Conservation (phyloP, 23 tunicate species). For the Trididemnum miniatum region DNA sequence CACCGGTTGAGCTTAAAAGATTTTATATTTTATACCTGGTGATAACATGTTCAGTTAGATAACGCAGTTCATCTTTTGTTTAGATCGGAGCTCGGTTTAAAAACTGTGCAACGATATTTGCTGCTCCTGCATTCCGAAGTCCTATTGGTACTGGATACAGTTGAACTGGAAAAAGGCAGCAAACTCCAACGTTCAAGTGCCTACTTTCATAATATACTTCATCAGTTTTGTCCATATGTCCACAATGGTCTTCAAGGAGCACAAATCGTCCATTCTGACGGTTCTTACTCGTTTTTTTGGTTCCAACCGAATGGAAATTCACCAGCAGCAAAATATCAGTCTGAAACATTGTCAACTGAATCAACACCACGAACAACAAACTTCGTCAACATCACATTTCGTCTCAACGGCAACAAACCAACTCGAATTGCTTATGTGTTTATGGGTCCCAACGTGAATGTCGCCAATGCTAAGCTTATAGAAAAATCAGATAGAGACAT, state of each 20-base stretch:
- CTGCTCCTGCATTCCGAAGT: constrained; percentile 70
- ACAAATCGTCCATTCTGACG: constrained; percentile 44
- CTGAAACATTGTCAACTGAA: constrained; percentile 12
- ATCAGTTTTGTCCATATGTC: constrained; percentile 40
- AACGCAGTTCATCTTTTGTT: no score
- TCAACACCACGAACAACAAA: constrained; percentile 1
- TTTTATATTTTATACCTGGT: no score
- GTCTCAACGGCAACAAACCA: not conserved
- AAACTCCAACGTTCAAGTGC: constrained; percentile 56
- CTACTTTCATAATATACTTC: constrained; percentile 71
- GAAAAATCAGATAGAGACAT: not conserved
- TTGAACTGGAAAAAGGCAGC: constrained; percentile 46
- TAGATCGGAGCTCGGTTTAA: constrained; percentile 53
- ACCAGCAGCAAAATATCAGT: constrained; percentile 28
- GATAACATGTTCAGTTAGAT: no score
- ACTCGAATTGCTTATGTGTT: constrained; percentile 51
- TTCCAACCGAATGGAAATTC: constrained; percentile 45
- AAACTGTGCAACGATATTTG: constrained; percentile 67
- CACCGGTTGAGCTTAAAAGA: no score
- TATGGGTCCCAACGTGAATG: constrained; percentile 40
- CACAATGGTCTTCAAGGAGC: constrained; percentile 54
- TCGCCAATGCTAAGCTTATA: constrained; percentile 16
- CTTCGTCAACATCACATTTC: constrained; percentile 39
- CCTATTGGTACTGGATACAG: constrained; percentile 68
- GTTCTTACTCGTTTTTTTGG: constrained; percentile 74